These are phyloP conservation scores for Torymus tubicola DNA, from an alignment of 2,888 invertebrate species.

Conservation along the genomic window DNA sequence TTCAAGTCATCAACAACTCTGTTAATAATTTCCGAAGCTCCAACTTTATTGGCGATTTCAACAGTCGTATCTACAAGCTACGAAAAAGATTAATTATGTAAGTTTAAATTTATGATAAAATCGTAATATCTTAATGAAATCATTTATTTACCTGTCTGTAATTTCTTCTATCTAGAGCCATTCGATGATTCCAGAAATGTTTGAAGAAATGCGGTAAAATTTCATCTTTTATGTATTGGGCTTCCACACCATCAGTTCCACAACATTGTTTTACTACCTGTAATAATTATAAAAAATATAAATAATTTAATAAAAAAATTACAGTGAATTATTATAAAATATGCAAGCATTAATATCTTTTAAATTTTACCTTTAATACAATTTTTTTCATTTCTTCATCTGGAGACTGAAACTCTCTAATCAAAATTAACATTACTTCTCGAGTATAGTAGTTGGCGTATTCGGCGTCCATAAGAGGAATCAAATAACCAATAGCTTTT, in stretches of 20 bases:
- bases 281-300: conserved; percentile 19
- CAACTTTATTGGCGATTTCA: conserved; percentile 99
- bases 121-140: neutral
- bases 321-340: no score
- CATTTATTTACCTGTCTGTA: conserved; percentile 86
- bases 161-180: conserved; percentile 98
- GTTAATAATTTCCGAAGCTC: conserved; percentile 99
- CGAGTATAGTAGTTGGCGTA: conserved; percentile 99
- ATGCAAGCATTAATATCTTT: conserved; percentile 13
- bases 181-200: conserved; percentile 99
- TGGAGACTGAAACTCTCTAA: conserved; percentile 99
- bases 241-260: conserved; percentile 99
- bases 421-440: conserved; percentile 99
- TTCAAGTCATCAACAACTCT: conserved; percentile 99
- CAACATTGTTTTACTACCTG: conserved; percentile 99
- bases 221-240: conserved; percentile 99
- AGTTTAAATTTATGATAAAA: neutral
- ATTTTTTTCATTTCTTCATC: conserved; percentile 99
- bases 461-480: conserved; percentile 99
- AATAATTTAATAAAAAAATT: conserved; percentile 3
- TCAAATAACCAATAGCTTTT: conserved; percentile 99
- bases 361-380: conserved; percentile 89
- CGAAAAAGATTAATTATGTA: conserved; percentile 57
- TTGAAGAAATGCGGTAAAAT: conserved; percentile 99
- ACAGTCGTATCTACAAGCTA: conserved; percentile 98